Evolutionary conservation across 2,888 invertebrate genomes (phyloP).

Genomic region (Luperina testacea): DNA sequence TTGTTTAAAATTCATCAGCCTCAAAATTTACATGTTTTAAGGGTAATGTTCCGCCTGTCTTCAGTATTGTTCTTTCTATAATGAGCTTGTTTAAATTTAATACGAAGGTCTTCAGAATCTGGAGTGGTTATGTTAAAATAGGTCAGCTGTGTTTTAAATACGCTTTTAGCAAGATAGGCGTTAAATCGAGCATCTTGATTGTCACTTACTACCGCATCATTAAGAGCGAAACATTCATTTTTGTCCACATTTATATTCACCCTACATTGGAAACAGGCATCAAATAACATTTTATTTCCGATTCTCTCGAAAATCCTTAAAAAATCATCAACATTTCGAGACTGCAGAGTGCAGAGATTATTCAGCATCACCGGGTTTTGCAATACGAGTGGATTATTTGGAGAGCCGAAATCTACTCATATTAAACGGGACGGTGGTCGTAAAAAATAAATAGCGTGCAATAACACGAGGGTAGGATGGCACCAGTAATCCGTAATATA

Average conservation of each 20-base stretch:
- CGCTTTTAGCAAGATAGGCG: slow-evolving; percentile 27
- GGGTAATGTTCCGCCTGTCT: slow-evolving; percentile 38
- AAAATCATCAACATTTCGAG: slow-evolving; percentile 41
- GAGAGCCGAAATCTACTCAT: slow-evolving; percentile 60
- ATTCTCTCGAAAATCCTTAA: slow-evolving; percentile 31
- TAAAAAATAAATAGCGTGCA: slow-evolving; percentile 68
- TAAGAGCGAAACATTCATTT: slow-evolving; percentile 46
- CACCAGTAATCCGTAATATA: slow-evolving; percentile 59
- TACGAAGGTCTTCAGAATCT: slow-evolving; percentile 34
- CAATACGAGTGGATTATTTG: slow-evolving; percentile 64
- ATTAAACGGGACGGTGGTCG: slow-evolving; percentile 58
- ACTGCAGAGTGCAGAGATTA: slow-evolving; percentile 52
- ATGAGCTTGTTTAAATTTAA: slow-evolving; percentile 39
- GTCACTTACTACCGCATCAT: slow-evolving; percentile 49
- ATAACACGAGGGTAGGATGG: slow-evolving; percentile 63
- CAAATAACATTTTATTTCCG: slow-evolving; percentile 39
- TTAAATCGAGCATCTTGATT: slow-evolving; percentile 55
- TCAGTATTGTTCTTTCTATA: slow-evolving; percentile 44
- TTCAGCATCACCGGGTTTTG: slow-evolving; percentile 39
- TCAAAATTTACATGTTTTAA: slow-evolving; percentile 71
- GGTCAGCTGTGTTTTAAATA: slow-evolving; percentile 53
- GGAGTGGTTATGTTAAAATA: slow-evolving; percentile 41
- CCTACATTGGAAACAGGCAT: slow-evolving; percentile 39
- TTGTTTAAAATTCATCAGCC: slow-evolving; percentile 76
- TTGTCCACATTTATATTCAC: slow-evolving; percentile 58